Percentiles rank a stretch among this genome's conserved stretches.
These are phyloP conservation scores for Euplexia lucipara DNA, from an alignment of 2,888 invertebrate genomes.

Conservation along the genomic window DNA sequence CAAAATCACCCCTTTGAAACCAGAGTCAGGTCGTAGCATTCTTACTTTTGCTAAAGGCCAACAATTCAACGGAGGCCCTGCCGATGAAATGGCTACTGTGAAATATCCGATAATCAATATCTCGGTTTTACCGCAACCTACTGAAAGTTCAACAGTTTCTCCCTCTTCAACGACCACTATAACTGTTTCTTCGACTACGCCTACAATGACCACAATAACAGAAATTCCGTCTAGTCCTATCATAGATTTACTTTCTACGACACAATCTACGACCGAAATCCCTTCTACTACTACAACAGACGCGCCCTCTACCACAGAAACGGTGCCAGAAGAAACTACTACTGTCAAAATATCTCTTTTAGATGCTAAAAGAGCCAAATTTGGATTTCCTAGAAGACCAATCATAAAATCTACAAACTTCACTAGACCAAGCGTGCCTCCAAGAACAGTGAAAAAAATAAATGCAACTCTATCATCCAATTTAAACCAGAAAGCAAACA, in stretches of 20 bases:
- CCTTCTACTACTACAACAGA: slow-evolving; percentile 61
- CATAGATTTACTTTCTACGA: slow-evolving; percentile 66
- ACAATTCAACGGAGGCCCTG: slow-evolving; percentile 80
- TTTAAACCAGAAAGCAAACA: slow-evolving; percentile 79
- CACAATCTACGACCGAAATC: slow-evolving; percentile 57
- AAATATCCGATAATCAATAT: slow-evolving; percentile 77
- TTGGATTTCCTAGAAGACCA: slow-evolving; percentile 83
- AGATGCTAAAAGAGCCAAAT: slow-evolving; percentile 83
- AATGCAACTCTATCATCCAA: slow-evolving; percentile 74
- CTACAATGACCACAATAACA: slow-evolving; percentile 60
- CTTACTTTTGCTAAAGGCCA: slow-evolving; percentile 84
- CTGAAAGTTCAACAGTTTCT: slow-evolving; percentile 61
- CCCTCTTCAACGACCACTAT: slow-evolving; percentile 61
- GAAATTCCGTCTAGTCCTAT: slow-evolving; percentile 64
- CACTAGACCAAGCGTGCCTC: slow-evolving; percentile 72
- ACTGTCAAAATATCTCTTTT: slow-evolving; percentile 77
- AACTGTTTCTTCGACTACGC: slow-evolving; percentile 55
- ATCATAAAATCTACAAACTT: slow-evolving; percentile 80
- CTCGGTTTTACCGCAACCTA: slow-evolving; percentile 68
- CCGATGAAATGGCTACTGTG: slow-evolving; percentile 71
- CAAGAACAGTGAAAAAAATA: slow-evolving; percentile 75
- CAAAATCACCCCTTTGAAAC: slow-evolving; percentile 78
- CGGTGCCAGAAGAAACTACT: slow-evolving; percentile 77
- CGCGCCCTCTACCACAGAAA: slow-evolving; percentile 72
- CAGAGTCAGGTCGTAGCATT: slow-evolving; percentile 80